Conservation (phyloP, 2,888 invertebrate genomes). For the Aleiodes testaceus region DNA sequence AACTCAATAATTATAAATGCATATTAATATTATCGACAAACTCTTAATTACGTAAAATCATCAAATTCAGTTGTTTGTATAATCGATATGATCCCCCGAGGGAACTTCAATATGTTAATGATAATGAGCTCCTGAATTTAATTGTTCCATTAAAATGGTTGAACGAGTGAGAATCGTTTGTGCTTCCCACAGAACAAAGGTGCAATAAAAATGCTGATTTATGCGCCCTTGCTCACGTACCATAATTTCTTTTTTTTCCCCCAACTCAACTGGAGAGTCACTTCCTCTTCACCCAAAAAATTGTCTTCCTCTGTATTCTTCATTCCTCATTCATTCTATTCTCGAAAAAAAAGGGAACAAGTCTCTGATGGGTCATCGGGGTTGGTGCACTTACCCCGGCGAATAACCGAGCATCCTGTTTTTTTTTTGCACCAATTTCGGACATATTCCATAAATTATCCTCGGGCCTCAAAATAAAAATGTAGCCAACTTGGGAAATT, state of each 20-base stretch:
- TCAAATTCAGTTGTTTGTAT: too few relatives aligned
- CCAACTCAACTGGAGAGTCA: not conserved
- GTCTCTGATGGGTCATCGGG: slow-evolving; percentile 8
- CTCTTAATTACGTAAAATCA: too few relatives aligned
- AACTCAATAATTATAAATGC: too few relatives aligned
- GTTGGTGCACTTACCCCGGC: not conserved
- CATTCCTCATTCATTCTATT: not conserved
- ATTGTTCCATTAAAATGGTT: not conserved
- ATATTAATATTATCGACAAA: too few relatives aligned
- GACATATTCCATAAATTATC: slow-evolving; percentile 1
- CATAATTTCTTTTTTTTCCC: slow-evolving; percentile 1
- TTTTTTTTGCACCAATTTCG: not conserved
- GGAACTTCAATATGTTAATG: not conserved
- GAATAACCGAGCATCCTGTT: slow-evolving; percentile 10
- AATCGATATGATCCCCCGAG: too few relatives aligned
- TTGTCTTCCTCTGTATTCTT: slow-evolving; percentile 6
- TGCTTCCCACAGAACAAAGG: slow-evolving; percentile 7
- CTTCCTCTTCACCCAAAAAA: slow-evolving; percentile 3
- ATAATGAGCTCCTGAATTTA: not conserved
- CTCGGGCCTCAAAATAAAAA: not conserved
- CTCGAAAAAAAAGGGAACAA: not conserved
- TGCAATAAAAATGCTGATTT: slow-evolving; percentile 52
- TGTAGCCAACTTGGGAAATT: slow-evolving; percentile 17
- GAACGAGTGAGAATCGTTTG: not conserved
- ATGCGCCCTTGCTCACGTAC: slow-evolving; percentile 50